Evolutionary conservation across 1,140 invertebrate genomes (phyloP).

Genomic region (Ectropis grisescens): DNA sequence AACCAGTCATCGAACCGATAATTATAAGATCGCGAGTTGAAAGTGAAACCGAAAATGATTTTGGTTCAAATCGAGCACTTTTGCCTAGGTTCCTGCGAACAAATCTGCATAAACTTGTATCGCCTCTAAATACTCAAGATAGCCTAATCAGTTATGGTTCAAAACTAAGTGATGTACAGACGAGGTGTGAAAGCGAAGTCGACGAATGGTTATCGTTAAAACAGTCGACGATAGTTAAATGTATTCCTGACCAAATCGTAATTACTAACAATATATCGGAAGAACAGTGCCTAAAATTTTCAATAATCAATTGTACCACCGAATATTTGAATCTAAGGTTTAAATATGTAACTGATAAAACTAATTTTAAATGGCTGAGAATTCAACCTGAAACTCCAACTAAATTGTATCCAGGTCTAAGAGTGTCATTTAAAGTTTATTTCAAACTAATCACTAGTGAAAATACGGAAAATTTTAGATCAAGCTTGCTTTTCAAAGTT

Average conservation of each 20-base stretch:
- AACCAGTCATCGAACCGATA: conserved; percentile 13
- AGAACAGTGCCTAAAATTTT: conserved; percentile 31
- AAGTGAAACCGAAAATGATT: conserved; percentile 2
- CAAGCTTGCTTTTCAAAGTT: conserved; percentile 30
- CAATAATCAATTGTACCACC: conserved; percentile 25
- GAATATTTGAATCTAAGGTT: conserved; percentile 25
- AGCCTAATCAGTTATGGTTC: conserved; percentile 13
- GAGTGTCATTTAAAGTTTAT: conserved; percentile 21
- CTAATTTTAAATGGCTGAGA: conserved; percentile 21
- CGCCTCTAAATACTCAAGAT: conserved; percentile 17
- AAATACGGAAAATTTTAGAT: conserved; percentile 15
- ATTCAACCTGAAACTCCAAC: conserved; percentile 21
- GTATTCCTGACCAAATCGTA: conserved; percentile 22
- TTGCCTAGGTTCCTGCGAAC: conserved; percentile 24
- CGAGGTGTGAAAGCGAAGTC: neutral
- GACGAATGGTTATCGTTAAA: conserved; percentile 9
- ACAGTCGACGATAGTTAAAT: conserved; percentile 18
- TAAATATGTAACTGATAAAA: conserved; percentile 21
- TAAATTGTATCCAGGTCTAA: conserved; percentile 36
- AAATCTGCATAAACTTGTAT: conserved; percentile 35
- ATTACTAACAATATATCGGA: conserved; percentile 15
- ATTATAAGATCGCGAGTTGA: no score
- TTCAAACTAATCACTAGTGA: conserved; percentile 23
- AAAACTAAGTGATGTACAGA: neutral
- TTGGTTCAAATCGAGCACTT: neutral